A percentile compares a stretch with the other conserved stretches of the same genome.
Conservation (phyloP, 2,113 vertebrate species). For the Zosterops hypoxanthus region DNA sequence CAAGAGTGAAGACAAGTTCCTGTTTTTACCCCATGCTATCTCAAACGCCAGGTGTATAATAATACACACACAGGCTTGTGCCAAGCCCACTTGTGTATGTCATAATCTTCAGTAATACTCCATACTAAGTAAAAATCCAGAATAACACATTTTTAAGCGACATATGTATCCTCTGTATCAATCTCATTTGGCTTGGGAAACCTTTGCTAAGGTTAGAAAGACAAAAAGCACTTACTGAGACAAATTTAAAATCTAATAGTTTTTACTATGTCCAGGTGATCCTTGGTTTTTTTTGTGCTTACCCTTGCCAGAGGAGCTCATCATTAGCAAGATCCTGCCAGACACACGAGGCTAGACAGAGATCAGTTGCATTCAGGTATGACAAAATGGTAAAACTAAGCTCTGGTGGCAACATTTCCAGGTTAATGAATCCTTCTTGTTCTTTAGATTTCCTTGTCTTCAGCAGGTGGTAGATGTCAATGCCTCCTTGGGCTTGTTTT, state of each 20-base stretch:
- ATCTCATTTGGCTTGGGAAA: not conserved
- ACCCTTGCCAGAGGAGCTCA: conserved; percentile 99
- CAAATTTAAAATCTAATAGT: not conserved
- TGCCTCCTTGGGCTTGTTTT: conserved; percentile 84
- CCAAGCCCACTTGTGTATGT: not conserved
- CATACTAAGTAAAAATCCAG: not conserved
- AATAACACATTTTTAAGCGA: not conserved
- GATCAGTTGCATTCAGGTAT: conserved; percentile 97
- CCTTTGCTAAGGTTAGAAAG: not conserved
- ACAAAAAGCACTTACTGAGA: not conserved
- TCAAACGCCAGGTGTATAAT: not conserved
- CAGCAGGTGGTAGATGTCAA: conserved; percentile 92
- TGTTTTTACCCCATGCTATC: not conserved
- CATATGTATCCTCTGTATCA: not conserved
- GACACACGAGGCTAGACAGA: conserved; percentile 96
- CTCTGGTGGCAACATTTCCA: conserved; percentile 97
- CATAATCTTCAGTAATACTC: not conserved
- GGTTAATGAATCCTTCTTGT: conserved; percentile 90
- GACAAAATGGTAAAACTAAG: conserved; percentile 97
- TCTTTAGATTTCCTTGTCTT: conserved; percentile 87
- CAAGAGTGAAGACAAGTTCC: not conserved
- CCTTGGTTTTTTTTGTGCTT: conserved; percentile 43
- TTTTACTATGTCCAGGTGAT: not conserved
- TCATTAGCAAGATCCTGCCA: conserved; percentile 96
- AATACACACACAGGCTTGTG: not conserved